These are phyloP conservation scores for Myotis planiceps DNA, from an alignment of 2,797 vertebrate species.

Conservation along the genomic window DNA sequence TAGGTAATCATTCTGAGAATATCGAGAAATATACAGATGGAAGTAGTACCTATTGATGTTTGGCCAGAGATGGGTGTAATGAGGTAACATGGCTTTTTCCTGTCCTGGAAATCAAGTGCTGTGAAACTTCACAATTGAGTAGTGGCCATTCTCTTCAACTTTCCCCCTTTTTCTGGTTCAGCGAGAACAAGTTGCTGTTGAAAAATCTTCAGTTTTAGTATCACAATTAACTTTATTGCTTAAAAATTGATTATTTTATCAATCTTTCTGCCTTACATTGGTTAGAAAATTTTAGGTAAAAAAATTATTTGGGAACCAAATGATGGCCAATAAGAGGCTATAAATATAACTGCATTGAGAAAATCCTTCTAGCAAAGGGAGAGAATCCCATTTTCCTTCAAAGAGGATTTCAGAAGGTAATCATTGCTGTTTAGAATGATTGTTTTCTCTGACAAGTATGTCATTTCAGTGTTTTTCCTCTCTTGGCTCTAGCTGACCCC, in stretches of 20 bases:
- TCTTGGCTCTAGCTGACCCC: constrained; percentile 83
- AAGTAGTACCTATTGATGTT: background rate
- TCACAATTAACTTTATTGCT: background rate
- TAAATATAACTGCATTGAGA: background rate
- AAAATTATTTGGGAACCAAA: background rate
- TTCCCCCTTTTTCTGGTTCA: background rate
- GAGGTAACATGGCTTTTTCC: background rate
- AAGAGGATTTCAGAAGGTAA: background rate
- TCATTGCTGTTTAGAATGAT: no score
- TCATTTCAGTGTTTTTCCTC: background rate
- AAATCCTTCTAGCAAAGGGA: background rate
- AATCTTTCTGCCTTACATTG: background rate
- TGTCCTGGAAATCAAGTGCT: background rate
- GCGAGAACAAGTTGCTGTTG: background rate
- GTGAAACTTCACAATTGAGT: background rate
- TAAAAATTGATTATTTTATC: background rate
- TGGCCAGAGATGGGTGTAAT: background rate
- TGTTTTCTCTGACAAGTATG: background rate
- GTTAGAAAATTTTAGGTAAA: background rate
- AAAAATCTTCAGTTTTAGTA: constrained; percentile 7
- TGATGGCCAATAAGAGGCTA: background rate
- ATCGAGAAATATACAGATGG: background rate
- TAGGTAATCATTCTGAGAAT: background rate
- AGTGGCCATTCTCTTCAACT: background rate
- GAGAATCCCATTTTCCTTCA: background rate